Base-by-base conservation (phyloP, 92 coral and sea anemone species). In the Palythoa grandis region DNA sequence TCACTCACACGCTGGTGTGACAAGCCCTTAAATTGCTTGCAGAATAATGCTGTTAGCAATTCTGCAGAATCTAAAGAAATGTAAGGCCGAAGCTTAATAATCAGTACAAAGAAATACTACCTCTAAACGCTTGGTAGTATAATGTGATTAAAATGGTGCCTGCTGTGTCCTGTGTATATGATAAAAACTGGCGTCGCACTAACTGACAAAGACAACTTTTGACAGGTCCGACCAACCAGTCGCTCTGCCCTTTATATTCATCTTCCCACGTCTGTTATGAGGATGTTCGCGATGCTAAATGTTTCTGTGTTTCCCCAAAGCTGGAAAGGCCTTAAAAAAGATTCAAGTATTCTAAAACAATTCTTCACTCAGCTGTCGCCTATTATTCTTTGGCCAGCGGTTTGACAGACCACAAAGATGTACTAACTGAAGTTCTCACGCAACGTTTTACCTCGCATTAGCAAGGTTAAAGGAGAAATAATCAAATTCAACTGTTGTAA, bases 341-440 rank as follows among this genome's bases (percentile, higher is more conserved):
- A 16, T 25, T 69, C 19, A 69, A 37, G 47, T 13, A 52, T 74
- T 75, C 35, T 11, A 50, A 75, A 48, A 23, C 37, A 29, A 52
- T 52, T 22, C 7, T 13, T 75, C n/a, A 13, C 50, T 75, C 60
- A 75, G 20, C 63, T 52, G 79, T 52, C 61, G 38, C 40, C 37
- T 19, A n/a, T 63, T 63, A n/a, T 79, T 79, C 57, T 1, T 20
- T 43, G 15, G 53, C 52, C 71, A 79, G 73, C 73, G 84, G 72
- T 63, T 40, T 22, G 53, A 9, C 54, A 17, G 57, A 17, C 58
- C 84, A 68, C 84, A 63, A 79, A 43, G 71, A 48, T n/a, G 35
- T n/a, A 47, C n/a, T 53, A 63, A 56, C 53, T 63, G 73, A 79
- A 37, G 72, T 0, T 5, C 72, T 63, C 84, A 79, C 43, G 84